These are phyloP conservation scores for Babylonia areolata DNA, from an alignment of 1,140 invertebrate genomes.

Conservation along the genomic window DNA sequence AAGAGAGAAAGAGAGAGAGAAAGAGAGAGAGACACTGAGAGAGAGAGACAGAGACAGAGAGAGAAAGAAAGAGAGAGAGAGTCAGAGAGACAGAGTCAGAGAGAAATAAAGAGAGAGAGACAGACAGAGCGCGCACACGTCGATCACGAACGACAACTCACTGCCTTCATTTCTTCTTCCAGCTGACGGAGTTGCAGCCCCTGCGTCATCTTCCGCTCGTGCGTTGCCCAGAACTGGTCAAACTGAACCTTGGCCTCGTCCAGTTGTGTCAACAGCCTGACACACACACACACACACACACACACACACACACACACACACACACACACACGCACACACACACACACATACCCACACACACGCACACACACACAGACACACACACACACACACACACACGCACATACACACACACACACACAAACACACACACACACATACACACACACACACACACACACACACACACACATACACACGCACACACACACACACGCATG, in stretches of 20 bases:
- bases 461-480: not conserved
- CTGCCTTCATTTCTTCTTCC: constrained; percentile 90
- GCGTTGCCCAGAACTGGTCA: constrained; percentile 94
- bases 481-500: too few species aligned
- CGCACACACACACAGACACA: not conserved
- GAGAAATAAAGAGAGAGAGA: too few species aligned
- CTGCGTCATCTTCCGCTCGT: constrained; percentile 90
- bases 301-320: constrained; percentile 21
- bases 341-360: not conserved
- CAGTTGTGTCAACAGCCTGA: constrained; percentile 88
- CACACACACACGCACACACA: constrained; percentile 7
- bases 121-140: too few species aligned
- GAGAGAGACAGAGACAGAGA: too few species aligned
- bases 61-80: too few species aligned
- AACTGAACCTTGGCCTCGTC: constrained; percentile 96
- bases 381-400: not conserved
- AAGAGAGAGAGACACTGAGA: too few species aligned
- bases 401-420: not conserved
- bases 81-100: too few species aligned
- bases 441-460: not conserved
- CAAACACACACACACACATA: not conserved
- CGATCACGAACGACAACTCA: too few species aligned
- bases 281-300: constrained; percentile 12
- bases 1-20: too few species aligned
- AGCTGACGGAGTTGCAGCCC: constrained; percentile 93